Conservation (phyloP, 2,113 vertebrate species). For the Tonatia bakeri region DNA sequence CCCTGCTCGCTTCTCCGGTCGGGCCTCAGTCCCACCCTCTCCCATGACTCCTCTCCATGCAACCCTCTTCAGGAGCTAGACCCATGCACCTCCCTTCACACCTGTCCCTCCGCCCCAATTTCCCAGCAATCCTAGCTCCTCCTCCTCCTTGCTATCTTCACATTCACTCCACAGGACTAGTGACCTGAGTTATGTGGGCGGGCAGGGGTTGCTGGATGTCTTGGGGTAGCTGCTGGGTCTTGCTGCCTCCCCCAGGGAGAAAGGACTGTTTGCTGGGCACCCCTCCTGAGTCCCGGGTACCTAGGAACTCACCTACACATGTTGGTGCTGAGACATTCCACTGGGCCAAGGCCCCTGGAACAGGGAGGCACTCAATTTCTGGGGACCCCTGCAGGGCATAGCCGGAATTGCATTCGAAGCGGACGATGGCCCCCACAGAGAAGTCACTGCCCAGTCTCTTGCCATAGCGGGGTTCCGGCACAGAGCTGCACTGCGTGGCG, state of each 20-base stretch:
- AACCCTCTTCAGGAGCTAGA: neutral
- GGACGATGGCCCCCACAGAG: conserved; percentile 89
- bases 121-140: neutral
- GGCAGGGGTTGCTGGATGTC: neutral
- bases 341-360: conserved; percentile 94
- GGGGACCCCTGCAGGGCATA: conserved; percentile 89
- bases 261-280: neutral
- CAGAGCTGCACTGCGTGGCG: conserved; percentile 96
- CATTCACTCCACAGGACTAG: neutral
- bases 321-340: conserved; percentile 95
- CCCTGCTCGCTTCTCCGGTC: neutral
- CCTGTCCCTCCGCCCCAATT: fast-evolving
- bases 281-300: neutral
- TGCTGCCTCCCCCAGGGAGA: neutral
- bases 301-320: conserved; percentile 87
- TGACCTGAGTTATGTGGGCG: neutral
- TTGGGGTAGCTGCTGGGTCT: neutral
- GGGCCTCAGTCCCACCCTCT: too few relatives aligned
- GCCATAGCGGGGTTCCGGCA: conserved; percentile 94
- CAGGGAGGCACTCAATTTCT: conserved; percentile 92
- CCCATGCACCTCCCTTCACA: neutral
- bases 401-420: conserved; percentile 94
- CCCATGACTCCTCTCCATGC: neutral
- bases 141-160: neutral
- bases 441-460: conserved; percentile 94